phyloP scores from a whole-genome alignment of 2,797 vertebrate species.

The Cygnus olor region DNA sequence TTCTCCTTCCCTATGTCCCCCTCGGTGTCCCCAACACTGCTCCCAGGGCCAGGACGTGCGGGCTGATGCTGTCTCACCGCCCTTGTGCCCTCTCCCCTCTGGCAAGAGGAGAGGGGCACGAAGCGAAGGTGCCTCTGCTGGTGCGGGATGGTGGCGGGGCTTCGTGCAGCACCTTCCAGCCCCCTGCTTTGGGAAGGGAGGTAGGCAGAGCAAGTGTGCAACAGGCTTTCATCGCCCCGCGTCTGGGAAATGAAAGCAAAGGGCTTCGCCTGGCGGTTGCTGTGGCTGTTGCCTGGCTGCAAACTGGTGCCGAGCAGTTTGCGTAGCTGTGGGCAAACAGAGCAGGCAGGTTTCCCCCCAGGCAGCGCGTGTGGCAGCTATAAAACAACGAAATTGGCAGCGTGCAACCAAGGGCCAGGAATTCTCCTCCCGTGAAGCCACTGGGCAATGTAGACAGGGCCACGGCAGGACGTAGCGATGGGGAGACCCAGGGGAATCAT shows the following conservation, averaged over 20 bases:
- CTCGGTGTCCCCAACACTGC: not conserved
- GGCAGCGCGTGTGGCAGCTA: not conserved
- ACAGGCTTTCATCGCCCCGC: not conserved
- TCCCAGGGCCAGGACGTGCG: not conserved
- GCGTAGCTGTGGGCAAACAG: not conserved
- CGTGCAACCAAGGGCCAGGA: not conserved
- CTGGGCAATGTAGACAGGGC: not conserved
- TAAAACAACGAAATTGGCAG: not conserved
- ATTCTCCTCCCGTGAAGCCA: not conserved
- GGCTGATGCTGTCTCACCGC: not conserved
- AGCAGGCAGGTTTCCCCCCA: not conserved
- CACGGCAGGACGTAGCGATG: not conserved
- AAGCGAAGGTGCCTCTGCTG: not conserved
- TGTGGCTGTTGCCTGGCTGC: not conserved
- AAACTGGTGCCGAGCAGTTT: not conserved
- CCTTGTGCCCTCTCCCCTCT: fast-evolving
- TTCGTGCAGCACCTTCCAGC: not conserved
- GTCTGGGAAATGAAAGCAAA: not conserved
- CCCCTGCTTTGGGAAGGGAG: not conserved
- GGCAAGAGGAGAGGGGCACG: not conserved
- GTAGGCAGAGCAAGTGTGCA: not conserved
- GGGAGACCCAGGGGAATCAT: not conserved
- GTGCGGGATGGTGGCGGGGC: not conserved
- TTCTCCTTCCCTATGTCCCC: not conserved
- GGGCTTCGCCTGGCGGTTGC: not conserved